Percentiles rank a stretch among this genome's conserved stretches.
These are phyloP conservation scores for Hoplias malabaricus DNA, from an alignment of 2,113 vertebrate genomes.

Conservation along the genomic window DNA sequence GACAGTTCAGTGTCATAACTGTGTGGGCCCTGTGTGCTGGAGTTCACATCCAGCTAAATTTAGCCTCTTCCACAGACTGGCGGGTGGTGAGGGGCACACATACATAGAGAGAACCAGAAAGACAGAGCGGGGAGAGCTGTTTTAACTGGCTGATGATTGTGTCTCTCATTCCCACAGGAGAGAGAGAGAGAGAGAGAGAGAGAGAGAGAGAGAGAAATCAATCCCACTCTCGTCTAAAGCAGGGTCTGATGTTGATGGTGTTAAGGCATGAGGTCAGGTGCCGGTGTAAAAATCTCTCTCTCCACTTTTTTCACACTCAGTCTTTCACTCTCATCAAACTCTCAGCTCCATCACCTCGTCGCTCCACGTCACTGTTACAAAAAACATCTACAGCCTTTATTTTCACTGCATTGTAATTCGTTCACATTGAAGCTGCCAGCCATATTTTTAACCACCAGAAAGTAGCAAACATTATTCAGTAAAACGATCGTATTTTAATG, in stretches of 20 bases:
- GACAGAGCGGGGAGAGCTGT: slow-evolving; percentile 1
- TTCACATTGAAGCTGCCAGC: too few relatives aligned
- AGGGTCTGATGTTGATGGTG: slow-evolving; percentile 35
- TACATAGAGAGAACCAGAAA: slow-evolving; percentile 24
- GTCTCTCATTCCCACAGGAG: slow-evolving; percentile 20
- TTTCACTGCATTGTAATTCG: too few relatives aligned
- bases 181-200: not conserved
- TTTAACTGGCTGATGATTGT: slow-evolving; percentile 26
- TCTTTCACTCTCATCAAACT: not conserved
- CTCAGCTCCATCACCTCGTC: not conserved
- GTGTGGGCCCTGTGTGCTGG: slow-evolving; percentile 49
- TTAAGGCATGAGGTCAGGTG: slow-evolving; percentile 24
- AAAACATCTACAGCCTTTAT: too few relatives aligned
- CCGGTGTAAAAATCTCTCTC: not conserved
- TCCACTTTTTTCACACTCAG: not conserved
- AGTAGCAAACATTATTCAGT: too few relatives aligned
- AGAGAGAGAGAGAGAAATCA: not conserved
- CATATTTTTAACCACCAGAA: too few relatives aligned
- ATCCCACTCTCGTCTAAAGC: not conserved
- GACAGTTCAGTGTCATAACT: not conserved
- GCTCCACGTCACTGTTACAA: not conserved
- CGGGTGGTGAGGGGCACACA: slow-evolving; percentile 39
- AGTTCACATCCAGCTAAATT: slow-evolving; percentile 53
- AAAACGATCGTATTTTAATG: too few relatives aligned
- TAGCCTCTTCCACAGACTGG: slow-evolving; percentile 46